phyloP scores from a whole-genome alignment of 2,797 vertebrate genomes.

The Synaphobranchus kaupii region DNA sequence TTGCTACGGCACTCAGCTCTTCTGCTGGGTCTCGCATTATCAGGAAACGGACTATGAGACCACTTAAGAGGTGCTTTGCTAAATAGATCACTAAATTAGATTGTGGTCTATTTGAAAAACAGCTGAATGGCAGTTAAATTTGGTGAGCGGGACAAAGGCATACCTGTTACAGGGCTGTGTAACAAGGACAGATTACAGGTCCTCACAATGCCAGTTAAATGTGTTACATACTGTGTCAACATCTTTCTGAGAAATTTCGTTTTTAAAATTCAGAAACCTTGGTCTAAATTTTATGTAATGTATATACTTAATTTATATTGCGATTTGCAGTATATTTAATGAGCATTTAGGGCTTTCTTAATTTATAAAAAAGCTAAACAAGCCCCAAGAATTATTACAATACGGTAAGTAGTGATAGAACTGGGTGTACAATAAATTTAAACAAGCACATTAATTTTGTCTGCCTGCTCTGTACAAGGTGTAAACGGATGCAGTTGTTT shows the following conservation, averaged over 20 bases:
- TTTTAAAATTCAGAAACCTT: constrained; percentile 16
- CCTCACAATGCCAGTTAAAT: neutral
- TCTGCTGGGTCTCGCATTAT: neutral
- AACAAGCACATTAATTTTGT: constrained; percentile 5
- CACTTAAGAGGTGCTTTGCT: neutral
- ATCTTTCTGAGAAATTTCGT: neutral
- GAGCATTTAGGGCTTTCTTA: constrained; percentile 1
- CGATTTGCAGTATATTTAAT: constrained; percentile 6
- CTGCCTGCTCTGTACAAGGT: neutral
- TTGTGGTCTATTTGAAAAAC: neutral
- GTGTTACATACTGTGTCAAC: constrained; percentile 4
- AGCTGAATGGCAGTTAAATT: neutral
- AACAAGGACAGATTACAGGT: neutral
- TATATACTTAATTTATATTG: constrained; percentile 3
- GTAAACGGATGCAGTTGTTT: neutral
- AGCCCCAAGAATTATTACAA: neutral
- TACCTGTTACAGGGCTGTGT: too few relatives aligned
- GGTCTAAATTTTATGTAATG: constrained; percentile 15
- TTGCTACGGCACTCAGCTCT: neutral
- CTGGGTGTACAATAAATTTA: neutral
- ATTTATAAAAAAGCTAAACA: constrained; percentile 1
- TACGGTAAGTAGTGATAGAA: neutral
- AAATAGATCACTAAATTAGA: neutral
- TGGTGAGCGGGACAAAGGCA: neutral
- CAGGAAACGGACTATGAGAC: neutral